Evolutionary conservation across 2,113 vertebrate species (phyloP).

Genomic region (Centropus unirufus): DNA sequence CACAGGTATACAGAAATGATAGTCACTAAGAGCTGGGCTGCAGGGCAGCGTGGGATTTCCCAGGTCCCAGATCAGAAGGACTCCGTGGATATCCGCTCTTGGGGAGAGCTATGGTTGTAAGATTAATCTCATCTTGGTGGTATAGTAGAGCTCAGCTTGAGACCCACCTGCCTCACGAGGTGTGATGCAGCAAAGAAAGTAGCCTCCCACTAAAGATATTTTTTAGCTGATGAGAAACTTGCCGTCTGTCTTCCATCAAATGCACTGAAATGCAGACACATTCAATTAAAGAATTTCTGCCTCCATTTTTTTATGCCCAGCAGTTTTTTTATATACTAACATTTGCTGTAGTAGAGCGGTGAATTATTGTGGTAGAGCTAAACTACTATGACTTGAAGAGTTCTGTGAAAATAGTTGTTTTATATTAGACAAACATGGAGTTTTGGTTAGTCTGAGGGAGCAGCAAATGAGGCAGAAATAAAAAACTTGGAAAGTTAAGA

Average conservation of each 20-base stretch:
- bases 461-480: slow-evolving; percentile 62
- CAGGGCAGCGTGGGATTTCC: not conserved
- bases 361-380: slow-evolving; percentile 30
- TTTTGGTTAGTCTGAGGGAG: slow-evolving; percentile 51
- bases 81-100: not conserved
- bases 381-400: slow-evolving; percentile 50
- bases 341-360: not conserved
- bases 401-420: slow-evolving; percentile 14
- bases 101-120: not conserved
- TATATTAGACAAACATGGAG: slow-evolving; percentile 42
- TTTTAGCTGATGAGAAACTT: not conserved
- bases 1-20: not conserved
- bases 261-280: not conserved
- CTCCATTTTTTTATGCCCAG: not conserved
- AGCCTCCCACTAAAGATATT: not conserved
- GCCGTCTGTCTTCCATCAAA: not conserved
- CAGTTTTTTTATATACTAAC: not conserved
- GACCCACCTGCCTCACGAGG: not conserved
- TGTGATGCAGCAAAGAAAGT: not conserved
- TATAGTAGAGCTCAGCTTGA: not conserved
- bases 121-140: not conserved
- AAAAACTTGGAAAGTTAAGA: not conserved
- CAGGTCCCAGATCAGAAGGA: not conserved
- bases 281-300: slow-evolving; percentile 27
- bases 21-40: not conserved